Evolutionary conservation across 2,113 vertebrate species (phyloP).

Genomic region (Lophura nycthemera): DNA sequence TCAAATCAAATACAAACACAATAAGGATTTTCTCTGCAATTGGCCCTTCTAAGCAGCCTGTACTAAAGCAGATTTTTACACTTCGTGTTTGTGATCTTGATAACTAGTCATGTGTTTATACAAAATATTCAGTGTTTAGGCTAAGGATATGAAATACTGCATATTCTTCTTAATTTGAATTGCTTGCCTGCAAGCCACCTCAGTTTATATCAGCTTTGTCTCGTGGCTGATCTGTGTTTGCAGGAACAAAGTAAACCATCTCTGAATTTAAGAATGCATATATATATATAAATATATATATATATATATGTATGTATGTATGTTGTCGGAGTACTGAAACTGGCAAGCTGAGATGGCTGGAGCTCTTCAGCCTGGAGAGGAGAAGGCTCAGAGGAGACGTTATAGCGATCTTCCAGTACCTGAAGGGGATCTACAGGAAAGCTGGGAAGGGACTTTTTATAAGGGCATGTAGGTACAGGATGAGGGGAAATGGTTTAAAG

Average conservation of each 20-base stretch:
- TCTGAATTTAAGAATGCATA: background rate
- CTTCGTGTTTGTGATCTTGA: background rate
- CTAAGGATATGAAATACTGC: background rate
- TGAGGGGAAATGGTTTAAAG: too few species aligned
- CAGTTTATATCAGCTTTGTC: background rate
- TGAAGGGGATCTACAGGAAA: too few species aligned
- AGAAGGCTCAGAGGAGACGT: too few species aligned
- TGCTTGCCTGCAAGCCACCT: background rate
- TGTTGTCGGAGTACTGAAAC: background rate
- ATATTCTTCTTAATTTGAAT: background rate
- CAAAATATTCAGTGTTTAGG: background rate
- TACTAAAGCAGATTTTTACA: background rate
- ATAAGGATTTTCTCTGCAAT: slow-evolving; percentile 2
- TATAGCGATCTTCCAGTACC: too few species aligned
- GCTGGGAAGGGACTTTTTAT: too few species aligned
- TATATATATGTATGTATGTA: background rate
- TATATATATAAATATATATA: background rate
- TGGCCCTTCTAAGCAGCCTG: background rate
- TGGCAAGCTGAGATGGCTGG: too few species aligned
- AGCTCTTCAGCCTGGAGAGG: too few species aligned
- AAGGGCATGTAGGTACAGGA: too few species aligned
- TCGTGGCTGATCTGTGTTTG: background rate
- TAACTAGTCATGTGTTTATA: background rate
- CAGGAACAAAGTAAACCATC: background rate
- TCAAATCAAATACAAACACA: background rate